phyloP scores from a whole-genome alignment of 2,797 vertebrate species.

The Columba guinea region DNA sequence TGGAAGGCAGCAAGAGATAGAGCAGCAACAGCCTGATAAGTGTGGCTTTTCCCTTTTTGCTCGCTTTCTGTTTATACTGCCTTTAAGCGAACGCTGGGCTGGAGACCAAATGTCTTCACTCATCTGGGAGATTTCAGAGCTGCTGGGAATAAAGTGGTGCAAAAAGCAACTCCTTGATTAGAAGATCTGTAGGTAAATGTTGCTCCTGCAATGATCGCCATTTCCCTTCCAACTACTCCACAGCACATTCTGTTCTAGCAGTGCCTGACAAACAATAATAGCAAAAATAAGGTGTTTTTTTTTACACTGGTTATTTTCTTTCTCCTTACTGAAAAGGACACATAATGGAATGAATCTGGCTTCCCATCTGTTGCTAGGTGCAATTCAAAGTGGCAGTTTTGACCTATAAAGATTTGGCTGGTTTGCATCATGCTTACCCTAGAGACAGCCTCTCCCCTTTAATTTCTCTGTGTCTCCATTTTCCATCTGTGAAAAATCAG shows the following conservation, averaged over 20 bases:
- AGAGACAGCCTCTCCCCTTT: slow-evolving; percentile 66
- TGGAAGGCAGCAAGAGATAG: slow-evolving; percentile 44
- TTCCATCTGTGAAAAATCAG: slow-evolving; percentile 70
- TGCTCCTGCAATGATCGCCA: background rate
- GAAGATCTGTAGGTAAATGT: slow-evolving; percentile 53
- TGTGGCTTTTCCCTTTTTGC: background rate
- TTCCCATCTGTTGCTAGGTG: slow-evolving; percentile 72
- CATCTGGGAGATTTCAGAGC: slow-evolving; percentile 42
- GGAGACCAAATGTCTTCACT: slow-evolving; percentile 43
- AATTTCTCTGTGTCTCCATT: slow-evolving; percentile 59
- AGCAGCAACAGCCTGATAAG: slow-evolving; percentile 44
- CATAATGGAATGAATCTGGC: slow-evolving; percentile 66
- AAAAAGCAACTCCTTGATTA: slow-evolving; percentile 19
- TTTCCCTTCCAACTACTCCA: slow-evolving; percentile 1
- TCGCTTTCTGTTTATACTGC: slow-evolving; percentile 32
- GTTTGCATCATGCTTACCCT: slow-evolving; percentile 63
- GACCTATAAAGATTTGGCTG: slow-evolving; percentile 71
- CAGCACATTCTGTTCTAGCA: slow-evolving; percentile 26
- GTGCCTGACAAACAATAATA: slow-evolving; percentile 44
- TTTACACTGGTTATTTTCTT: slow-evolving; percentile 40
- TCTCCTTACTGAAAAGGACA: slow-evolving; percentile 45
- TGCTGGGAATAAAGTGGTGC: slow-evolving; percentile 5
- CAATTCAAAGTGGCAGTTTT: slow-evolving; percentile 69
- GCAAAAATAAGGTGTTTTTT: slow-evolving; percentile 27
- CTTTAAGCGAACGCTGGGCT: slow-evolving; percentile 4